These are phyloP conservation scores for Drosophila meridiana DNA, from an alignment of 2,888 invertebrate species.

Conservation along the genomic window DNA sequence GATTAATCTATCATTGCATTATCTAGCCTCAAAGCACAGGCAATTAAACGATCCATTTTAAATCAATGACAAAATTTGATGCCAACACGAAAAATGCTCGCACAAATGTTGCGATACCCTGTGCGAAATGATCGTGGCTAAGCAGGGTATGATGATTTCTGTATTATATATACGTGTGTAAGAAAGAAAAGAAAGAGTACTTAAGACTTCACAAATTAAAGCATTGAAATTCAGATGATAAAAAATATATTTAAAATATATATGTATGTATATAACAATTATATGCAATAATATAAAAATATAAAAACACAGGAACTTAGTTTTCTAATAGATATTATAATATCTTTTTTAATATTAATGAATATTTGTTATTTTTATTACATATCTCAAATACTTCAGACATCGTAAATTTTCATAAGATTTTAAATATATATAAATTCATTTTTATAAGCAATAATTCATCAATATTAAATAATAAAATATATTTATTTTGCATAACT, in stretches of 20 bases:
- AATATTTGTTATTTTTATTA: background rate
- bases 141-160: background rate
- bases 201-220: no score
- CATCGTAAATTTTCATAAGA: background rate
- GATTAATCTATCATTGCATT: slow-evolving; percentile 72
- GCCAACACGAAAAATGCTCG: slow-evolving; percentile 45
- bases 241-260: background rate
- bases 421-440: background rate
- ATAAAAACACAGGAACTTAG: background rate
- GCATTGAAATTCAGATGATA: no score
- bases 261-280: background rate
- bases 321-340: background rate
- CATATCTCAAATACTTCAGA: background rate
- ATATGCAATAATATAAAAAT: background rate
- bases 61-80: slow-evolving; percentile 57
- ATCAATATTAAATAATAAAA: background rate
- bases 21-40: slow-evolving; percentile 43
- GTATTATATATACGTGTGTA: background rate
- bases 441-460: background rate
- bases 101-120: slow-evolving; percentile 24
- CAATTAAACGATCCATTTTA: slow-evolving; percentile 76
- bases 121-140: background rate
- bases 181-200: background rate
- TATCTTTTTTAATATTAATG: background rate
- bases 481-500: background rate